Base-by-base conservation (phyloP, 2,113 vertebrate genomes). In the Puffinus mauretanicus region DNA sequence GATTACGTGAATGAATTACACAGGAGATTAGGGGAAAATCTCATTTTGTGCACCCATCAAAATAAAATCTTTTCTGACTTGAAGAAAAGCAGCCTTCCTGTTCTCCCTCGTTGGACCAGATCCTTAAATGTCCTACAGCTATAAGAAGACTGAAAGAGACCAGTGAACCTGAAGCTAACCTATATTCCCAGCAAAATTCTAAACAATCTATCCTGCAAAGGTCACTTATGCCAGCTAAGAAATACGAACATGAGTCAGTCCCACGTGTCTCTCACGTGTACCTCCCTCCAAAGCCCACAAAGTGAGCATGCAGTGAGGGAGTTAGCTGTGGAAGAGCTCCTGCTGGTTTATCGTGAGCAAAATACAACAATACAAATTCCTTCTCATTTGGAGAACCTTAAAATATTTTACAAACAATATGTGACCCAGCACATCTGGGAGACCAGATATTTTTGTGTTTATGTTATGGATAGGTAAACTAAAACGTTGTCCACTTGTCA, bases 1-100 rank as follows among this genome's bases (percentile, higher is more conserved):
- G 92, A 97, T 97, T 96, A 94, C 1, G 6, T 95, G 87, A 96
- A 89, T 60, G 80, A 96, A 96, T 97, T 96, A 90, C 91, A 88
- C 1, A 5, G 76, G 72, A 83, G 96, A 97, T 97, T 96, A 97
- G 60, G 52, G 40, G 32, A 27, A 95, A 93, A 94, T 96, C 93
- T 95, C 85, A 83, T 97, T 96, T 83, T 3, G 30, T 40, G n/a
- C 13, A 11, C 42, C 47, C 92, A 95, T 97, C 94, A 96, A 84
- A 94, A 95, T 88, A 95, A 95, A 97, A 73, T 54, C 90, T 92
- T 90, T 79, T 44, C 69, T 5, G 11, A 73, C 75, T 90, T 86
- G 76, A 34, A 90, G 36, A 57, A 86, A 88, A 86, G 8, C 82
- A 61, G 52, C 49, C n/a, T 69, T 40, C 73, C 57, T 71, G 78